phyloP scores from a whole-genome alignment of 2,113 vertebrate genomes.

The Toxotes chatareus region DNA sequence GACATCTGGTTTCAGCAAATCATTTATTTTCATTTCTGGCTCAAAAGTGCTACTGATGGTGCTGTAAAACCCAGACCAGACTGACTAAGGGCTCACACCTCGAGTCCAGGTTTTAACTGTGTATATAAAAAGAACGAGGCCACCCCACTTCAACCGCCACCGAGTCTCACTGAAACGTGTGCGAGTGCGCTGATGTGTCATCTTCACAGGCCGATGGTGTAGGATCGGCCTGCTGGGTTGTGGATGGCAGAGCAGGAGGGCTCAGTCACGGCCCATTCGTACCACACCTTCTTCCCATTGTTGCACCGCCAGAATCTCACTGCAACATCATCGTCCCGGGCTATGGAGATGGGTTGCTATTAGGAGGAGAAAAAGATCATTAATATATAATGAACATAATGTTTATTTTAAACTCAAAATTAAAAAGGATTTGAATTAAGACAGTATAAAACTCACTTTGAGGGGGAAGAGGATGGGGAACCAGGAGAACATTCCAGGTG shows the following conservation, averaged over 20 bases:
- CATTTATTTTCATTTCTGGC: conserved; percentile 3
- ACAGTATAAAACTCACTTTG: conserved; percentile 84
- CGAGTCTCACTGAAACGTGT: conserved; percentile 16
- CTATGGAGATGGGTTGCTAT: conserved; percentile 90
- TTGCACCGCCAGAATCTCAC: conserved; percentile 94
- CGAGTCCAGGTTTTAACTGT: conserved; percentile 24
- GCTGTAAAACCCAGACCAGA: not conserved
- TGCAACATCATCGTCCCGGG: conserved; percentile 85
- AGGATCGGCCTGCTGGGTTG: conserved; percentile 93
- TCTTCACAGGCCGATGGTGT: conserved; percentile 92
- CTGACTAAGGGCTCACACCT: conserved; percentile 7
- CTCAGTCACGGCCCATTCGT: conserved; percentile 94
- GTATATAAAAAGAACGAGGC: conserved; percentile 25
- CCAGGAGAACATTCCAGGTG: conserved; percentile 97
- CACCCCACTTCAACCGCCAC: not conserved
- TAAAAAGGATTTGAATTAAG: not conserved
- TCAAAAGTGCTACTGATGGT: conserved; percentile 9
- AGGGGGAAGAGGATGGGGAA: conserved; percentile 96
- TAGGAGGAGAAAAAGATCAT: not conserved
- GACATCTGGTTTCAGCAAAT: conserved; percentile 15
- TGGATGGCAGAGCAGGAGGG: conserved; percentile 93
- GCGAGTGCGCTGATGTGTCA: not conserved
- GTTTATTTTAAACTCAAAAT: not conserved
- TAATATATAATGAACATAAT: not conserved
- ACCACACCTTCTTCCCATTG: conserved; percentile 96